Conservation (phyloP, 2,888 invertebrate genomes). For the Hydrotaea cyrtoneurina region DNA sequence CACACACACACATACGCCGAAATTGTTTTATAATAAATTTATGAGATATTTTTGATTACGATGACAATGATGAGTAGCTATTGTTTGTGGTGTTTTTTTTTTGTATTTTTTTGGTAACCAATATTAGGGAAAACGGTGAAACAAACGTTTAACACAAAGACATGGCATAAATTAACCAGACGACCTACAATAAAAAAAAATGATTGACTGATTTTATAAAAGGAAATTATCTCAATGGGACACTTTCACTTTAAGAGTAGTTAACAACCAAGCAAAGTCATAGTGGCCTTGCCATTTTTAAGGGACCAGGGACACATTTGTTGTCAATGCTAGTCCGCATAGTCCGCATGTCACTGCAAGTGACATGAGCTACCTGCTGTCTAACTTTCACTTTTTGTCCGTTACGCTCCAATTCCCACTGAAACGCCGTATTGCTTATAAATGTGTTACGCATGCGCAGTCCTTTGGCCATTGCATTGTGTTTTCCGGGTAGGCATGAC, state of each 20-base stretch:
- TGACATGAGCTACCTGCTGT: conserved; percentile 33
- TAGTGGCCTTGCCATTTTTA: background rate
- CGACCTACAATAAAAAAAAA: background rate
- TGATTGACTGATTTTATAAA: background rate
- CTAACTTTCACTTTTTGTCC: conserved; percentile 58
- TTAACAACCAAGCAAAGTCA: conserved; percentile 21
- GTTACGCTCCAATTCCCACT: background rate
- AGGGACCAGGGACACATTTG: background rate
- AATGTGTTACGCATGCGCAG: conserved; percentile 19
- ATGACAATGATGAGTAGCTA: background rate
- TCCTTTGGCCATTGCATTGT: background rate
- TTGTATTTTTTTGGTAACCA: background rate
- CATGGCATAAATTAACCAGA: background rate
- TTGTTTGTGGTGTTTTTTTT: background rate
- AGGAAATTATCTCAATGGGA: background rate
- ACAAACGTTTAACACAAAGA: background rate
- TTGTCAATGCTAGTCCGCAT: too few relatives aligned
- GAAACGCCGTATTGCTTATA: background rate
- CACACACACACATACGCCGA: too few relatives aligned
- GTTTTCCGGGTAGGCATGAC: background rate
- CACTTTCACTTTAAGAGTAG: conserved; percentile 47
- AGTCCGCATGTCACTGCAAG: background rate
- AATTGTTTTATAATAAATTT: conserved; percentile 17
- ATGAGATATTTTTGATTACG: conserved; percentile 14
- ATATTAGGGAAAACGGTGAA: background rate